Base-by-base conservation (phyloP, 2,888 invertebrate species). In the Cerastis rubricosa region DNA sequence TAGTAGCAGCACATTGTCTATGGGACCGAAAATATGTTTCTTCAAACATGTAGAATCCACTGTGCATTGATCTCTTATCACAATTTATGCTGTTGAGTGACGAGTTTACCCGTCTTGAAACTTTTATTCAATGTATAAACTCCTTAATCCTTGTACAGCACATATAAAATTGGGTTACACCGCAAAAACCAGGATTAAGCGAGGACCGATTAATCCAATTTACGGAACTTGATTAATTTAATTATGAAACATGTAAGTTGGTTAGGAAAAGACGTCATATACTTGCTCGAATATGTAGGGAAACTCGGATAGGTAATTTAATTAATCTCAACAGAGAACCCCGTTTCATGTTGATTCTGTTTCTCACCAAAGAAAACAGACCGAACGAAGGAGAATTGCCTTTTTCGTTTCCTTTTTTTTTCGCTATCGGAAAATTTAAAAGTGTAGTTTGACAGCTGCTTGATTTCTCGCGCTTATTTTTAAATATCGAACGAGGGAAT, bases 161-260 rank as follows among this genome's bases (percentile, higher is more conserved):
- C 19, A 25, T 35, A 57, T 49, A 67, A 82, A 70, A 71, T 67
- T 70, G 12, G 17, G 43, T 71, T 76, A 43, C 35, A 35, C 54
- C 54, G n/a, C 61, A 71, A 71, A 76, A 76, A 76, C 80, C 77
- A 67, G 47, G 57, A 70, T 66, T 57, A 66, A 76, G 19, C 77
- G 66, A 68, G 71, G 49, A 57, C 35, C 35, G 49, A 72, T 76
- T 84, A 80, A 84, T 84, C 29, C 51, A 25, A 76, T 80, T 59
- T 71, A 76, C 57, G 29, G 63, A 73, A 81, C 51, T 80, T 71
- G 51, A 54, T 68, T 74, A 80, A 83, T 85, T 79, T 68, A 67
- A 78, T 85, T 78, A 85, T 76, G 71, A 70, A 75, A 69, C 76
- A 57, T 66, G 64, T 82, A 83, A 66, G 47, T 76, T 64, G 49